phyloP scores from a whole-genome alignment of 2,888 invertebrate genomes.

The Cabera pusaria region DNA sequence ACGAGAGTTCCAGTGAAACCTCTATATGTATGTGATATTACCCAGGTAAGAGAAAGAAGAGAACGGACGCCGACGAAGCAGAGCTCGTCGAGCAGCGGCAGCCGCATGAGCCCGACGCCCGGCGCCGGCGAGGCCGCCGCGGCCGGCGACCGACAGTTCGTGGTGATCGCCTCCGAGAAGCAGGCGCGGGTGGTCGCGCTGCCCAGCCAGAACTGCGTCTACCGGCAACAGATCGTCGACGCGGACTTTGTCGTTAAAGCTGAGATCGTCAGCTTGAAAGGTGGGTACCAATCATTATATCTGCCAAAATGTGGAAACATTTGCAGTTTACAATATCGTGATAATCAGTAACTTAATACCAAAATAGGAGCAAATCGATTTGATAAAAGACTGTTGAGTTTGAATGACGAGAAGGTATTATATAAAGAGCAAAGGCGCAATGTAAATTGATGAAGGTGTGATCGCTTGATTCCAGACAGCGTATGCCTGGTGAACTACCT shows the following conservation, averaged over 20 bases:
- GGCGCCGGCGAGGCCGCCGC: conserved; percentile 39
- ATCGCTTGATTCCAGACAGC: conserved; percentile 94
- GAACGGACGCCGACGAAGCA: conserved; percentile 86
- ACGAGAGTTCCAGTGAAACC: not conserved
- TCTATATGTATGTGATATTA: not conserved
- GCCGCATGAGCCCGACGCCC: conserved; percentile 91
- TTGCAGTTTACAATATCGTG: too few species aligned
- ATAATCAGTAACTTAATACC: too few species aligned
- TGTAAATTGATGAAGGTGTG: too few species aligned
- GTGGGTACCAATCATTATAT: too few species aligned
- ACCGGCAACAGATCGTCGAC: conserved; percentile 96
- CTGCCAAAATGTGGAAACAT: too few species aligned
- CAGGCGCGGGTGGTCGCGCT: conserved; percentile 96
- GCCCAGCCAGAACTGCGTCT: conserved; percentile 97
- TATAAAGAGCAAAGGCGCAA: too few species aligned
- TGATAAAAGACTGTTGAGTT: too few species aligned
- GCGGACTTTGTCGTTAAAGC: conserved; percentile 97
- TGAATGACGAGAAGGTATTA: too few species aligned
- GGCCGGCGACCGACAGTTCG: conserved; percentile 92
- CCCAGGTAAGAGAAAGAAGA: conserved; percentile 65
- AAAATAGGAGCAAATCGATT: too few species aligned
- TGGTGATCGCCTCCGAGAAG: conserved; percentile 96
- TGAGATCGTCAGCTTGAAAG: conserved; percentile 95
- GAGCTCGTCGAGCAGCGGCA: conserved; percentile 79
- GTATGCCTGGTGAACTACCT: conserved; percentile 97